Evolutionary conservation across 2,797 vertebrate species (phyloP), one percentile per base, ranked within the genome.

Genomic region (Bufotes viridis): DNA sequence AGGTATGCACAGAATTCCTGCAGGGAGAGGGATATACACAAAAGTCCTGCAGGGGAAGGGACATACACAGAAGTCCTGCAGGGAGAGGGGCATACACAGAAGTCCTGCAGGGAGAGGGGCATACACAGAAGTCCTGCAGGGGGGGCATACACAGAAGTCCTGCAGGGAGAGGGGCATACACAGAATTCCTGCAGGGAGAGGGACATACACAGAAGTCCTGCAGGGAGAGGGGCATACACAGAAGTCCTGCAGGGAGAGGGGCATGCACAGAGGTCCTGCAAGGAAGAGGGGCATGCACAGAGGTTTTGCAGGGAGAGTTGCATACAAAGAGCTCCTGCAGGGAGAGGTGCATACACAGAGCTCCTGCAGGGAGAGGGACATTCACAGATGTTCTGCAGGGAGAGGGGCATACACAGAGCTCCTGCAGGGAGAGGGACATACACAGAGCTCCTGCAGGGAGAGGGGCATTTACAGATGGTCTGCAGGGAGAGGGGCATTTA

Each of bases 361-460:
- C 80, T 84, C 88, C 88, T 89, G 79, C 53, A 79, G 88, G 85
- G 85, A 89, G 79, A 79, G 82, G 57, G 82, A 63, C 88, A 89
- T 89, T 84, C 79, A 72, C 79, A 89, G 88, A 42, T 0, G 42
- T 42, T 5, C 5, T 42, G 3, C 42, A 42, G 42, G 42, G 42
- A 42, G 42, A 42, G 5, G 34, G 6, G 42, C 85, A 89, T 89
- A 83, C 85, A 63, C 86, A 74, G 75, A 63, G 84, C 80, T 84
- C 88, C 88, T 89, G 79, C 53, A 79, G 88, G 85, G 85, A 89
- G 79, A 83, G 82, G 82, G 82, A 63, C 88, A 89, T 89, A 84
- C 79, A 79, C 79, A 89, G 88, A 42, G 42, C 4, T 42, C 42
- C 42, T 42, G 42, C 42, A 42, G 42, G 3, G 42, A 42, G 42